Conservation (phyloP, 2,888 invertebrate genomes). For the Eupithecia inturbata region DNA sequence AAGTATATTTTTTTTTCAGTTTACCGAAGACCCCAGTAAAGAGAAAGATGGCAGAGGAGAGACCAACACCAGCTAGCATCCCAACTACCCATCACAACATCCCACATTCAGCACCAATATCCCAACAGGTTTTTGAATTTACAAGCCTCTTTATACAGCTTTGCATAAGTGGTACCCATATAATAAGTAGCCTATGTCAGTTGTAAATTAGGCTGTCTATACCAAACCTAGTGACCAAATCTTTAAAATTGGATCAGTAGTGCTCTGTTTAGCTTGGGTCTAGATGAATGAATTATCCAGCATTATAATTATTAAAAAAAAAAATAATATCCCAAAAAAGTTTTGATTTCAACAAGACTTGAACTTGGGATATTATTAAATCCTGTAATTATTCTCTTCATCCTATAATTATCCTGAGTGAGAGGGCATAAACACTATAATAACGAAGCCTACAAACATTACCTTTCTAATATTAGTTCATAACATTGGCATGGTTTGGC, state of each 20-base stretch:
- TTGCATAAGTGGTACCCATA: neutral
- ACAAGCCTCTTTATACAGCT: neutral
- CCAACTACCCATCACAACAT: constrained; percentile 57
- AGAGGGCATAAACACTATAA: no score
- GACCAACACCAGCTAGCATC: constrained; percentile 50
- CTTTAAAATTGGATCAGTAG: neutral
- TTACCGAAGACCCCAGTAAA: constrained; percentile 73
- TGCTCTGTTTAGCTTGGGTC: no score
- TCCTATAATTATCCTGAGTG: no score
- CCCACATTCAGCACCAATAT: constrained; percentile 62
- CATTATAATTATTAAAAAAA: no score
- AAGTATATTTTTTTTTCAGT: constrained; percentile 53
- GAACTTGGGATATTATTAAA: no score
- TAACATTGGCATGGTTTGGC: neutral
- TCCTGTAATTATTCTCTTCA: no score
- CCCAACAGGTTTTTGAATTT: constrained; percentile 62
- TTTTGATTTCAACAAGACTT: no score
- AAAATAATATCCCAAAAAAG: no score
- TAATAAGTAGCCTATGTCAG: neutral
- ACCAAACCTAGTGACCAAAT: neutral
- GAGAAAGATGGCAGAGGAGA: constrained; percentile 68
- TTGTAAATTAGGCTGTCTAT: neutral
- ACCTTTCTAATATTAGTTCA: neutral
- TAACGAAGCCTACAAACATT: no score
- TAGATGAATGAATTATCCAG: no score